Evolutionary conservation across 2,113 vertebrate species (phyloP), one percentile per base, ranked within the genome.

Genomic region (Neogobius melanostomus): DNA sequence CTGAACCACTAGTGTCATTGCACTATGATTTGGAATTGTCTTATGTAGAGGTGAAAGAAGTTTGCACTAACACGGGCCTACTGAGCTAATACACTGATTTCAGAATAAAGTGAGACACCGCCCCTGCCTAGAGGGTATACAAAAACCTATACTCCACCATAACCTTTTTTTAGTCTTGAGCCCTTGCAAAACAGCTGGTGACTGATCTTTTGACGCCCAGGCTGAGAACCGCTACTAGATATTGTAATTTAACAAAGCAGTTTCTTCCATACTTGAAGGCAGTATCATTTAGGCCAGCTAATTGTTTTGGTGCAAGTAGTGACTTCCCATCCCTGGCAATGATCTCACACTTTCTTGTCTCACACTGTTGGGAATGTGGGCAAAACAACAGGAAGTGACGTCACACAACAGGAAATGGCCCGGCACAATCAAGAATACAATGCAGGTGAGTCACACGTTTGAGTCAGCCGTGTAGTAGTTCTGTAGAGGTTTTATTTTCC

Each of bases 401-500:
- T 84, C 82, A 80, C 70, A 44, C 0, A 14, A 72, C 81, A 86
- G 87, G 85, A 89, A 86, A 53, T 5, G 36, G 42, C 56, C 50
- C 66, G 45, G 72, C 72, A 82, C 81, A 85, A 82, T 82, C 71
- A 79, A 42, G 68, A 50, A 71, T 72, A 84, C 81, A 87, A 84
- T 82, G 78, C 80, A 42, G 7, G 54, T 6, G 63, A 28, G 71
- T 68, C 72, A 76, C 76, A 66, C 77, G 74, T 68, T 28, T 69
- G 61, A 10, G 47, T 80, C 76, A 74, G 63, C 0, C 10, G 16
- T 57, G 56, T 14, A 42, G 67, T 53, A 76, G 54, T 85, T 90
- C 85, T 85, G 89, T 82, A 85, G 90, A 89, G 84, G 81, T 85
- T 91, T 91, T 91, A 91, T 91, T 91, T 88, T 90, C 86, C 36